Base-by-base conservation (phyloP, 2,888 invertebrate species). In the Acrobasis repandana region DNA sequence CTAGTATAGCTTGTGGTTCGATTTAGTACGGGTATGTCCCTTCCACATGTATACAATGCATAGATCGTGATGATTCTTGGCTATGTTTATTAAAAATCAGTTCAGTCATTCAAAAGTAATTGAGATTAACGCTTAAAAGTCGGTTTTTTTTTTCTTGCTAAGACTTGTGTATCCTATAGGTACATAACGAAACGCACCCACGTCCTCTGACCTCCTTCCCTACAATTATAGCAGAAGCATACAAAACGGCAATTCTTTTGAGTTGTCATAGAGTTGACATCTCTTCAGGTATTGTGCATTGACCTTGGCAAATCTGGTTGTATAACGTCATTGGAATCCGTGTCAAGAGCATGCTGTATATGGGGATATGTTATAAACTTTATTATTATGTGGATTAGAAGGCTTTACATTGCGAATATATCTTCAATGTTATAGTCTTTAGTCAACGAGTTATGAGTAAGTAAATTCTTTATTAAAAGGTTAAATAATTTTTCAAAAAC, bases 231-330 rank as follows among this genome's bases (percentile, higher is more conserved):
- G 38, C 14, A 14, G 5, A 10, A 14, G 5, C 36, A 11, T 18
- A 43, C 18, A 14, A 54, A 9, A 54, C 66, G 63, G 78, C 76
- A 85, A 85, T 85, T 85, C 84, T 84, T 85, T 85, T 80, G 75
- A 83, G 74, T 69, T 83, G 85, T 84, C 85, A 83, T 68, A 59
- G 58, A 58, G 63, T 60, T 76, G 75, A 81, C 79, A 77, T 34
- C 11, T 76, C 80, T 76, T 65, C 47, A 69, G 72, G 68, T 67
- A 75, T 73, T 76, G 74, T 70, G 71, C 67, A 69, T 66, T 33
- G 47, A 61, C 71, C 72, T 71, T 69, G 70, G 56, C 49, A 67
- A 63, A 69, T 75, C 78, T 75, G 74, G 71, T 62, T 70, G 14
- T 28, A 20, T 58, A 18, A 48, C 71, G 58, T 65, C 65, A 64